phyloP scores from a whole-genome alignment of 2,113 vertebrate genomes.

The Corvus cornix region DNA sequence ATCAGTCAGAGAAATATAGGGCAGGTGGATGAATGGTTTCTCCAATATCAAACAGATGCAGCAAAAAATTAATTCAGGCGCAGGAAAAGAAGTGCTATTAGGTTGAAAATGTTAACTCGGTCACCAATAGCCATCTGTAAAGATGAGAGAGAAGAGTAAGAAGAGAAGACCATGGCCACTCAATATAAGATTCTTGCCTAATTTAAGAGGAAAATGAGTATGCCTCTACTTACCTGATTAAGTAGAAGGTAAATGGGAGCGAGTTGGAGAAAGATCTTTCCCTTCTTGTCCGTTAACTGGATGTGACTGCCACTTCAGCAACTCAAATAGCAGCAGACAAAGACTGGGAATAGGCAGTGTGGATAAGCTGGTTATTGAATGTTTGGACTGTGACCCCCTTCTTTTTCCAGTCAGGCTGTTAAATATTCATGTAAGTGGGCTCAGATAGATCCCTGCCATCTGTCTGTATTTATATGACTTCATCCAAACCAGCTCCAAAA shows the following conservation, averaged over 20 bases:
- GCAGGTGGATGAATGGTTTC: neutral
- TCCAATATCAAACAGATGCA: neutral
- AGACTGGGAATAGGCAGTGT: neutral
- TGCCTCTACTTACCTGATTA: neutral
- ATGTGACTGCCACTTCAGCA: neutral
- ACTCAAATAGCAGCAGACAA: conserved; percentile 13
- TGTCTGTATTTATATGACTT: conserved; percentile 25
- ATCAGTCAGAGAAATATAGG: neutral
- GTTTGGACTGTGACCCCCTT: conserved; percentile 44
- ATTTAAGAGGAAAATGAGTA: neutral
- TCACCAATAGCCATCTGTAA: neutral
- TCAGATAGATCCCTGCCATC: conserved; percentile 19
- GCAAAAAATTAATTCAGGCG: neutral
- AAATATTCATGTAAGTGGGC: conserved; percentile 46
- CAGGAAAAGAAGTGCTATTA: neutral
- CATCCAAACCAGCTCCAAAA: conserved; percentile 7
- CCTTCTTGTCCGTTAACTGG: neutral
- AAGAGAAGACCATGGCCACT: neutral
- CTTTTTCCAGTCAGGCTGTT: conserved; percentile 13
- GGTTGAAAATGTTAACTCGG: neutral
- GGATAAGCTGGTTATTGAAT: conserved; percentile 26
- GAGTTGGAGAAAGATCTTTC: neutral
- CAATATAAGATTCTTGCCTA: neutral
- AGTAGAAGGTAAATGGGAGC: neutral
- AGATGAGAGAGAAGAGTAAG: neutral